Evolutionary conservation across 1,140 invertebrate species (phyloP), one percentile per base, ranked within the genome.

Genomic region (Phocides pigmalion): DNA sequence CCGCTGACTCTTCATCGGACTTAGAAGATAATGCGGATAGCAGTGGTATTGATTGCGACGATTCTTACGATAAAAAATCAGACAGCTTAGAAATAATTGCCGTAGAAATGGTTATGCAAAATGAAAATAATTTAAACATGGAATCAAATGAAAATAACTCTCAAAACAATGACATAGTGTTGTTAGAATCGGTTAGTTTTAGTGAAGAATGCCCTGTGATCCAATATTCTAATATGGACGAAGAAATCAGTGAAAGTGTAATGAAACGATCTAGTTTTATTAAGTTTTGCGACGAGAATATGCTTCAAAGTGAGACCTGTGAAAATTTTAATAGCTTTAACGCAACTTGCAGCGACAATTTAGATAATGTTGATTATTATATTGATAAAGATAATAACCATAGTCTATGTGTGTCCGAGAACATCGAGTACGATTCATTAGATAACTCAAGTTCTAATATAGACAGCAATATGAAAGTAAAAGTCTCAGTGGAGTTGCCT

Each of bases 1-100:
- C 94, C 4, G 93, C 94, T 41, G 93, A 94, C 20, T 92, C 94
- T 0, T 95, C 94, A 5, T 95, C 95, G 4, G 94, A 94, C 39
- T 91, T 93, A 9, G 94, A 93, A 61, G 93, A 93, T 62, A 88
- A 89, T 53, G 86, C 86, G 9, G 89, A 89, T 50, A 92, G 89
- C 37, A 88, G 93, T 76, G 79, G 93, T 68, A 92, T 89, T 20
- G 93, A 94, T 65, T 90, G 84, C 78, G 65, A 89, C 56, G 89
- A 91, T 54, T 83, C 84, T 32, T 87, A 80, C 37, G 89, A 89
- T 62, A 89, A 88, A 72, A 91, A 89, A 64, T 87, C 87, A 0
- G 86, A 89, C 50, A 83, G 75, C 25, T 78, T 89, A 67, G 86
- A 91, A 78, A 79, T 83, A 50, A 82, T 81, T 12, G 78, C 75